Evolutionary conservation across 2,113 vertebrate genomes (phyloP).

Genomic region (Malurus alboscapulatus): DNA sequence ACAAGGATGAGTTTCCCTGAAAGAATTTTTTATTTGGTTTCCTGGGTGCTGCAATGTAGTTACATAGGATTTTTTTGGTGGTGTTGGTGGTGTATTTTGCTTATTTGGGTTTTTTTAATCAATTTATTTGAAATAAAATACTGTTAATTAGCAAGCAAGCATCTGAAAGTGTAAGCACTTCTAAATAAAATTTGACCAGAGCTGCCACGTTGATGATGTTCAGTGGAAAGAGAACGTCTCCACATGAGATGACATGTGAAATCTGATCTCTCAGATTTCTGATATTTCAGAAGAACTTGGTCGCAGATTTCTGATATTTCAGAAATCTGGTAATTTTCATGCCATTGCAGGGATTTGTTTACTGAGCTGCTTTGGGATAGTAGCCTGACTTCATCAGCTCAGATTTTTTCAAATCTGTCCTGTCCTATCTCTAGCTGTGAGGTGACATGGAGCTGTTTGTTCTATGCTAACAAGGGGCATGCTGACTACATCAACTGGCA

Average conservation of each 20-base stretch:
- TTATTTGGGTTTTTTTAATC: neutral
- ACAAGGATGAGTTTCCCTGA: slow-evolving; percentile 50
- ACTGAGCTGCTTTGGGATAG: neutral
- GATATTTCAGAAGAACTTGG: no score
- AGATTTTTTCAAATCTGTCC: neutral
- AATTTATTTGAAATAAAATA: neutral
- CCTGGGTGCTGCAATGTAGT: neutral
- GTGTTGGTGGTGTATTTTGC: neutral
- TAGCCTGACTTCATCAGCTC: neutral
- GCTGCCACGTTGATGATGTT: neutral
- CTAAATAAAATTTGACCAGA: neutral
- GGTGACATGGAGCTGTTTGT: neutral
- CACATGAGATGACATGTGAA: neutral
- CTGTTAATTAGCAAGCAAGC: neutral
- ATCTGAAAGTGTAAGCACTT: neutral
- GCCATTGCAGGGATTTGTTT: neutral
- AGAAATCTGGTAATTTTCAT: neutral
- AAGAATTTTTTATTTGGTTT: slow-evolving; percentile 20
- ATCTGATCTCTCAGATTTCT: neutral
- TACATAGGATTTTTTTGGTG: neutral
- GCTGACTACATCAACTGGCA: neutral
- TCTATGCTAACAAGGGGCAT: neutral
- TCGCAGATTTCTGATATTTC: no score
- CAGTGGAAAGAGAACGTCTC: neutral
- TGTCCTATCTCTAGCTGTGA: neutral